Evolutionary conservation across 2,888 invertebrate genomes (phyloP), one percentile per base, ranked within the genome.

Genomic region (Macaria notata): DNA sequence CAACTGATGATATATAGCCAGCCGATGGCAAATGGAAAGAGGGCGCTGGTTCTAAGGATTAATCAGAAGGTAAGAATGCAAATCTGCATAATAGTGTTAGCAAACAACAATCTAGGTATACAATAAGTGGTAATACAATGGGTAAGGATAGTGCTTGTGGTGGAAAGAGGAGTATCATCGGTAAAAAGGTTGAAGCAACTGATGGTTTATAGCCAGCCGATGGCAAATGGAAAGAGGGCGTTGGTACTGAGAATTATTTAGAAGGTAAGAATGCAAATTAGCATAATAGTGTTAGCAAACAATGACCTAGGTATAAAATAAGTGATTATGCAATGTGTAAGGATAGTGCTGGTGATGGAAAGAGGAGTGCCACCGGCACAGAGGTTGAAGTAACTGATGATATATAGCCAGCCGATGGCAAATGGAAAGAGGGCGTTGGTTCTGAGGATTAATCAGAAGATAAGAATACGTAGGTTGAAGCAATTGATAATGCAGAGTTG

Each of bases 281-380:
- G 33, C 6, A 4, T 33, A 33, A 33, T 4, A 33, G 4, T 33
- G 33, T 33, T 99, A 99, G 81, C 98, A 98, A 83, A 97, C 98
- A 88, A 98, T 99, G 70, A 98, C 98, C 0, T 98, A 98, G 86
- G 98, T 98, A 0, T 94, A 97, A 68, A 99, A 99, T 81, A 99
- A 99, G 84, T 99, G 99, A 98, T 98, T 99, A 84, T 92, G n/a
- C 93, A 99, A 94, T 99, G 99, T 99, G 99, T 99, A 0, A 93
- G 99, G 66, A 99, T 99, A 62, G 99, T 99, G 39, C 91, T 99
- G 63, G 98, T 99, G 41, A 97, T 99, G 30, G 99, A 99, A 83
- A 93, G 99, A 82, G 98, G 98, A n/a, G 97, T 99, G 0, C 95
- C 96, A 54, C 98, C 98, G 0, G 93, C 95, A 8, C 97, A 98